Base-by-base conservation (phyloP, 2,113 vertebrate species). In the Circaetus gallicus region DNA sequence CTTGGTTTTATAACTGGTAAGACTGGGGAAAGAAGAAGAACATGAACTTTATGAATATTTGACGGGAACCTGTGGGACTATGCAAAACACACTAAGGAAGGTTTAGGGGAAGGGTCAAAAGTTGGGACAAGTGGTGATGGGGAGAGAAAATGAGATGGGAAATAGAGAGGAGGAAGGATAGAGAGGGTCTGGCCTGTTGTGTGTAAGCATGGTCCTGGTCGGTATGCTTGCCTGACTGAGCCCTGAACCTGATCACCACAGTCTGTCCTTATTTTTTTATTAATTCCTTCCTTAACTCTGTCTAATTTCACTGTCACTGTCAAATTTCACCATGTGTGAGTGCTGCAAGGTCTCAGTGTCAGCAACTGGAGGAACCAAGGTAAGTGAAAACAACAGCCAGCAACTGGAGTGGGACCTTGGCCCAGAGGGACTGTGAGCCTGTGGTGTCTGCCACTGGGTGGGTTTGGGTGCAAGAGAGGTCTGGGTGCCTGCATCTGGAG, bases 151-250 rank as follows among this genome's bases (percentile, higher is more conserved):
- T 29, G 9, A 47, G 13, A 14, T 29, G 6, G 25, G 34, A 77
- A 86, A 71, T 24, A 13, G 47, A 25, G 11, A 55, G 24, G 22
- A 56, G 8, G 11, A 76, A 58, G 12, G 20, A 40, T 71, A 66
- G 72, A 70, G 34, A 6, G 17, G 18, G 9, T 22, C 38, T 50
- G 53, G 4, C 2, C 9, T 34, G 6, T 40, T 50, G 32, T 2
- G 1, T 62, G 13, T n/a, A 52, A 86, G 25, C 34, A 36, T 29
- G 13, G 9, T 83, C 34, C 15, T 50, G 18, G 10, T 80, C 2
- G 1, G 17, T 56, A 19, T 0, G 0, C 10, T 38, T 81, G 4
- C 17, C 24, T 63, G n/a, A 16, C 13, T 38, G 25, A 69, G 20
- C 16, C 28, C 20, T 74, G 36, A 69, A 21, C 47, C 32, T 85